phyloP scores from a whole-genome alignment of 2,888 invertebrate genomes.

The Chydorus sphaericus region DNA sequence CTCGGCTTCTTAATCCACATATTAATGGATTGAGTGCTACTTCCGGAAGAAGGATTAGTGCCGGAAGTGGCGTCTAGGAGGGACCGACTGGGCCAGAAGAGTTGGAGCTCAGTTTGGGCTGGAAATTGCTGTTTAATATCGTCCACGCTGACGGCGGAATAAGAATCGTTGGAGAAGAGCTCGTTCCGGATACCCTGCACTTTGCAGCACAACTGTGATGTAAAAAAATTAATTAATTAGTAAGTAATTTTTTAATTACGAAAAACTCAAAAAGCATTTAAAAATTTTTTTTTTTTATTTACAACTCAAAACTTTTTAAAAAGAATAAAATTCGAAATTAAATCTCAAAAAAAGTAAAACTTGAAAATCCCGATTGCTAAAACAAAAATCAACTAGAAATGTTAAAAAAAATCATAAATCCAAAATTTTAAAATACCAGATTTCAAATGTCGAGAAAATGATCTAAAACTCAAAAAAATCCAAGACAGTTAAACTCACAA shows the following conservation, averaged over 20 bases:
- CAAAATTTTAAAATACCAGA: too few species aligned
- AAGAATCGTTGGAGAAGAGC: conserved; percentile 76
- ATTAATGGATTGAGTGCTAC: conserved; percentile 4
- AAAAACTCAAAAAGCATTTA: too few species aligned
- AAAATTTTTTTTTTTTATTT: too few species aligned
- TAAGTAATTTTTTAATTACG: background rate
- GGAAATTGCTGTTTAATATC: conserved; percentile 85
- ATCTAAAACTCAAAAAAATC: too few species aligned
- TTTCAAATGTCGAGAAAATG: too few species aligned
- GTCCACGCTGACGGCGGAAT: conserved; percentile 74
- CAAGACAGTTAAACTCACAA: too few species aligned
- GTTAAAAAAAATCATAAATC: too few species aligned
- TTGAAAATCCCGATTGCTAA: too few species aligned
- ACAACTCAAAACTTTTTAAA: too few species aligned
- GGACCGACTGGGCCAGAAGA: conserved; percentile 58
- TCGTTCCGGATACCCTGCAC: conserved; percentile 85
- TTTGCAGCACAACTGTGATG: conserved; percentile 62
- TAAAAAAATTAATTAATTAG: background rate
- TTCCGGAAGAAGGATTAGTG: conserved; percentile 17
- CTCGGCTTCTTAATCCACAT: conserved; percentile 21
- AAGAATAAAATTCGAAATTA: too few species aligned
- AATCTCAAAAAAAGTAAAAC: too few species aligned
- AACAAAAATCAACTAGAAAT: too few species aligned
- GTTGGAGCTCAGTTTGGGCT: conserved; percentile 75
- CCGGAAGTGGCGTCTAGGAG: conserved; percentile 4